phyloP scores from a whole-genome alignment of 2,888 invertebrate genomes.

The Bhutanitis thaidina region DNA sequence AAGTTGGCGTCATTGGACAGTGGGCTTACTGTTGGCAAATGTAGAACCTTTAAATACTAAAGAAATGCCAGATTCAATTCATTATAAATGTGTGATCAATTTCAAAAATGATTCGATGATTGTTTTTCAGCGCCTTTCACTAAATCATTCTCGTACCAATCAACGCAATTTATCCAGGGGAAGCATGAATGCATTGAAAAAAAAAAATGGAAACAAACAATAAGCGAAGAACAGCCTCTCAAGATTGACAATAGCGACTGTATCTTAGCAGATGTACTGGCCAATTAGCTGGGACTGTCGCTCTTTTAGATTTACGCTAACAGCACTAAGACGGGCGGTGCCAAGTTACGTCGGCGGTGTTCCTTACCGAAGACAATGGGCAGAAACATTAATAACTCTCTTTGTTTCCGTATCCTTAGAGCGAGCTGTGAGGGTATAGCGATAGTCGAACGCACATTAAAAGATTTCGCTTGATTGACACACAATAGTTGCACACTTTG shows the following conservation, averaged over 20 bases:
- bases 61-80: too few species aligned
- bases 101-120: too few species aligned
- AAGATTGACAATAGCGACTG: slow-evolving; percentile 57
- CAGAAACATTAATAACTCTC: slow-evolving; percentile 75
- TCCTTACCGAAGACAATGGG: slow-evolving; percentile 65
- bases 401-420: slow-evolving; percentile 52
- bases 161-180: slow-evolving; percentile 28
- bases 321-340: slow-evolving; percentile 25
- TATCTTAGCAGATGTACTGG: slow-evolving; percentile 55
- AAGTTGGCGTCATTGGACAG: too few species aligned
- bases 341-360: slow-evolving; percentile 43
- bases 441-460: slow-evolving; percentile 36
- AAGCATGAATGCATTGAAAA: slow-evolving; percentile 28
- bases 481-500: too few species aligned
- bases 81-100: too few species aligned
- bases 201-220: slow-evolving; percentile 29
- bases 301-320: slow-evolving; percentile 26
- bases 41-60: too few species aligned
- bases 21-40: too few species aligned
- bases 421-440: slow-evolving; percentile 27
- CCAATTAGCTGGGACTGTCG: slow-evolving; percentile 41
- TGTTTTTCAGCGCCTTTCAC: too few species aligned
- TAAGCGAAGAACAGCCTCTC: slow-evolving; percentile 40
- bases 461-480: slow-evolving; percentile 33
- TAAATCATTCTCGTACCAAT: slow-evolving; percentile 24